Conservation (phyloP, 2,888 invertebrate species). For the Drosophila trichaetosa region DNA sequence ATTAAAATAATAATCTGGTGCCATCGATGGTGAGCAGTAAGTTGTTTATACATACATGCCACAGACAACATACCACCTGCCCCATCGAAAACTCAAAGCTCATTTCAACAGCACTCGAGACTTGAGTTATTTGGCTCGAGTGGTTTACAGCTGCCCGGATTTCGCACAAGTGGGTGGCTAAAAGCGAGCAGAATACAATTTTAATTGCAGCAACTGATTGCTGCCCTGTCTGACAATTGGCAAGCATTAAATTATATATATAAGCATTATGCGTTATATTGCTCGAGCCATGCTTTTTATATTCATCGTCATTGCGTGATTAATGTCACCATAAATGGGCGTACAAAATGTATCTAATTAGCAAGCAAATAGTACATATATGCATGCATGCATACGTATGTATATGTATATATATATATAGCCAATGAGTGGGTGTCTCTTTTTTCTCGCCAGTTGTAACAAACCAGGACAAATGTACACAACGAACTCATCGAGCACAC, state of each 20-base stretch:
- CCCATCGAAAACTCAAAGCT: slow-evolving; percentile 67
- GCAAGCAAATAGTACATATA: slow-evolving; percentile 47
- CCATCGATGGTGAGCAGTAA: slow-evolving; percentile 38
- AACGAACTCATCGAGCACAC: slow-evolving; percentile 8
- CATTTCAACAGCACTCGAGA: slow-evolving; percentile 81
- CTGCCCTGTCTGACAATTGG: slow-evolving; percentile 50
- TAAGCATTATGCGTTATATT: slow-evolving; percentile 30
- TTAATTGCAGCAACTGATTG: slow-evolving; percentile 51
- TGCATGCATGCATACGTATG: not conserved
- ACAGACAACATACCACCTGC: slow-evolving; percentile 2
- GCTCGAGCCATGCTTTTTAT: not conserved
- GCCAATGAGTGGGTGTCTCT: slow-evolving; percentile 5
- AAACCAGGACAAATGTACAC: slow-evolving; percentile 42
- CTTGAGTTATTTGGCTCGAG: slow-evolving; percentile 75
- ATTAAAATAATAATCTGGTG: slow-evolving; percentile 48
- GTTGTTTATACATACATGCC: slow-evolving; percentile 16
- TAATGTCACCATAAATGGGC: slow-evolving; percentile 19
- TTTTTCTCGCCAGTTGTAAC: slow-evolving; percentile 60
- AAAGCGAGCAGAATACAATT: slow-evolving; percentile 22
- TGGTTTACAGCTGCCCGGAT: slow-evolving; percentile 45
- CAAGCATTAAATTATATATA: slow-evolving; percentile 52
- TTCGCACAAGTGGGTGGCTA: not conserved
- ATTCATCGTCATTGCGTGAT: not conserved
- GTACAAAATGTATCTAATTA: slow-evolving; percentile 44
- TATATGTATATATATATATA: slow-evolving; percentile 2